Percentiles rank a stretch among this genome's conserved stretches.
Evolutionary conservation across 2,888 invertebrate genomes (phyloP).

Genomic region (Diloba caeruleocephala): DNA sequence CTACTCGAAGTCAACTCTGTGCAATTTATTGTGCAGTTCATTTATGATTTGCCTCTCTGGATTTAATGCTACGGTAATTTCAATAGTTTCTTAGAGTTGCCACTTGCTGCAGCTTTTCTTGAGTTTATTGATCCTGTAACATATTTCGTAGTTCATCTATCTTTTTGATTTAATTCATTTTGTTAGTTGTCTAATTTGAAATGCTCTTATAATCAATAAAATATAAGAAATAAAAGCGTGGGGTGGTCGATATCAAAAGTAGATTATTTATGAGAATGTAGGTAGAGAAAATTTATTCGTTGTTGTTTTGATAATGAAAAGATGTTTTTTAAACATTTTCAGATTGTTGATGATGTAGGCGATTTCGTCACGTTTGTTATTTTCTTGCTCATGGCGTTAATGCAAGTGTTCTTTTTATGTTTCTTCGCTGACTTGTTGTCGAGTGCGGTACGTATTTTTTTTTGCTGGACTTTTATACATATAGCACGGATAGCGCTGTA

Average conservation of each 20-base stretch:
- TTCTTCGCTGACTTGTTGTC: conserved; percentile 69
- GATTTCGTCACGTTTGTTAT: conserved; percentile 59
- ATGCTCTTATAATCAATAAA: too few species aligned
- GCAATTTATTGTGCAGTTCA: conserved; percentile 70
- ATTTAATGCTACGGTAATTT: conserved; percentile 69
- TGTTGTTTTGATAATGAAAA: neutral
- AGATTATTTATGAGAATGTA: too few species aligned
- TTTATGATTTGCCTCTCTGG: conserved; percentile 71
- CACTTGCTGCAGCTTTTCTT: conserved; percentile 11
- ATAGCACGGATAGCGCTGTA: too few species aligned
- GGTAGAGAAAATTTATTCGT: too few species aligned
- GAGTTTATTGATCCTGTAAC: conserved; percentile 13
- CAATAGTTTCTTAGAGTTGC: conserved; percentile 13
- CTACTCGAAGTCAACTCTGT: conserved; percentile 67
- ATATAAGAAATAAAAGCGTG: too few species aligned
- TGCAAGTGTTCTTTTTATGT: conserved; percentile 71
- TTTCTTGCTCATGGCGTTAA: conserved; percentile 66
- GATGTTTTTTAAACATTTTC: conserved; percentile 21
- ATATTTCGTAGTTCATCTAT: neutral
- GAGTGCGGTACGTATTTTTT: conserved; percentile 61
- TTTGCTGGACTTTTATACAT: too few species aligned
- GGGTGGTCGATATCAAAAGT: too few species aligned
- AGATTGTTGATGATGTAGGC: conserved; percentile 63
- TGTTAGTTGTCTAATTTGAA: too few species aligned
- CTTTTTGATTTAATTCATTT: neutral